A percentile compares a stretch with the other conserved stretches of the same genome.
phyloP scores from a whole-genome alignment of 2,797 vertebrate species.

The Oryzias dopingdopingensis region DNA sequence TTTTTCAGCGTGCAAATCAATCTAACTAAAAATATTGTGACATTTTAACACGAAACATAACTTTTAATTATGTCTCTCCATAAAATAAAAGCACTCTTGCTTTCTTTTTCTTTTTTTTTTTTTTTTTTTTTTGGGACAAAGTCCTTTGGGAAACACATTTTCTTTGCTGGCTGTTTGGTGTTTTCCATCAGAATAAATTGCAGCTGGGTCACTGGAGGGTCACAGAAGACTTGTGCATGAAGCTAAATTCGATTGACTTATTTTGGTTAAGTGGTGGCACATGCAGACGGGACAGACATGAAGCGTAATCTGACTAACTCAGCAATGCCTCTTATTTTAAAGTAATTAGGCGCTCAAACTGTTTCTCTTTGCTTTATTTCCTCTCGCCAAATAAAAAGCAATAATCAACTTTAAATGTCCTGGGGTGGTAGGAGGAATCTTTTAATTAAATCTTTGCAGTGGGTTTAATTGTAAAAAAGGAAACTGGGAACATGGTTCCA shows the following conservation, averaged over 20 bases:
- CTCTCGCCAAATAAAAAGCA: slow-evolving; percentile 37
- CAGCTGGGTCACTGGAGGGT: slow-evolving; percentile 8
- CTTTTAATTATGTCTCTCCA: no score
- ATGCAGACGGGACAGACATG: slow-evolving; percentile 41
- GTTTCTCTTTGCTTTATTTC: slow-evolving; percentile 30
- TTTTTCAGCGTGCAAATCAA: no score
- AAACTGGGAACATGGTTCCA: slow-evolving; percentile 48
- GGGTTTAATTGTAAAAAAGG: slow-evolving; percentile 68
- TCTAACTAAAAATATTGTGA: no score
- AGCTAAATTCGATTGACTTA: slow-evolving; percentile 42
- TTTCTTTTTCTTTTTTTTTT: no score
- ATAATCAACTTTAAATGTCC: slow-evolving; percentile 67
- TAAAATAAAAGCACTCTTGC: no score
- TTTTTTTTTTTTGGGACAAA: background rate
- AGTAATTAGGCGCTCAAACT: slow-evolving; percentile 46
- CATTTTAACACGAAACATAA: no score
- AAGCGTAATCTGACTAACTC: slow-evolving; percentile 46
- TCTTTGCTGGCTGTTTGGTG: slow-evolving; percentile 1
- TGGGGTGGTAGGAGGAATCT: slow-evolving; percentile 60
- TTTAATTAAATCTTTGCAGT: slow-evolving; percentile 62
- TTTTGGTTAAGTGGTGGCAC: slow-evolving; percentile 58
- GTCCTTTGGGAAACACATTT: background rate
- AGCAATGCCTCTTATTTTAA: slow-evolving; percentile 45
- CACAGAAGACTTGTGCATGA: slow-evolving; percentile 13
- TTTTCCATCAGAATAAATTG: slow-evolving; percentile 22